A percentile compares a stretch with the other conserved stretches of the same genome.
Conservation (phyloP, 2,888 invertebrate species). For the Eupithecia dodoneata region DNA sequence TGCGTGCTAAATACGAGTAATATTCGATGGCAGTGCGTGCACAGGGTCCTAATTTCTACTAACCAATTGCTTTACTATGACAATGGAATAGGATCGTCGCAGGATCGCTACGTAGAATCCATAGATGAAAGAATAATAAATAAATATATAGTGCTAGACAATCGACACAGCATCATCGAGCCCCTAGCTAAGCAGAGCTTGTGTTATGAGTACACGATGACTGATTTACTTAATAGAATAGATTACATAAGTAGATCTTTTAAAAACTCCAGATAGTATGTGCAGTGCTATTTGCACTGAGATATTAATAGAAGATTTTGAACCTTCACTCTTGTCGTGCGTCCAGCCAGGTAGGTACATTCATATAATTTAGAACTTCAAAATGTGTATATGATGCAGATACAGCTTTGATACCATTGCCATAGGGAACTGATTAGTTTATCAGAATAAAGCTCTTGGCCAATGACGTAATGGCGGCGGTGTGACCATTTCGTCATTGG, state of each 20-base stretch:
- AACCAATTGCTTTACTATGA: background rate
- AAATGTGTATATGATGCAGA: too few species aligned
- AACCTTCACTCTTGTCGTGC: background rate
- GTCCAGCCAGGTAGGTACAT: background rate
- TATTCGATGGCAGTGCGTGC: background rate
- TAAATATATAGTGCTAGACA: too few species aligned
- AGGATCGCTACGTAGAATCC: too few species aligned
- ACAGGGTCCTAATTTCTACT: background rate
- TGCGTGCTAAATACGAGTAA: constrained; percentile 10
- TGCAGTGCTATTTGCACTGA: background rate
- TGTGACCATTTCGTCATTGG: constrained; percentile 17
- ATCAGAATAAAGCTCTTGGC: background rate
- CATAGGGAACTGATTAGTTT: too few species aligned
- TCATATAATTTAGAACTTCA: background rate
- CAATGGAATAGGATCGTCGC: background rate
- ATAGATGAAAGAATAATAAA: too few species aligned
- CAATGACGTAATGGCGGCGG: constrained; percentile 4
- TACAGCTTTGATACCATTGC: too few species aligned
- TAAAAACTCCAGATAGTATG: too few species aligned
- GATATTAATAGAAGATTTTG: background rate
- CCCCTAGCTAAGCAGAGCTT: too few species aligned
- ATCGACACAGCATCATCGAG: too few species aligned
- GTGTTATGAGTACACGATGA: too few species aligned
- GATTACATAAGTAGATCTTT: too few species aligned
- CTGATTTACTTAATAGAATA: too few species aligned